Evolutionary conservation across 2,113 vertebrate species (phyloP), one percentile per base, ranked within the genome.

Genomic region (Phoxinus phoxinus): DNA sequence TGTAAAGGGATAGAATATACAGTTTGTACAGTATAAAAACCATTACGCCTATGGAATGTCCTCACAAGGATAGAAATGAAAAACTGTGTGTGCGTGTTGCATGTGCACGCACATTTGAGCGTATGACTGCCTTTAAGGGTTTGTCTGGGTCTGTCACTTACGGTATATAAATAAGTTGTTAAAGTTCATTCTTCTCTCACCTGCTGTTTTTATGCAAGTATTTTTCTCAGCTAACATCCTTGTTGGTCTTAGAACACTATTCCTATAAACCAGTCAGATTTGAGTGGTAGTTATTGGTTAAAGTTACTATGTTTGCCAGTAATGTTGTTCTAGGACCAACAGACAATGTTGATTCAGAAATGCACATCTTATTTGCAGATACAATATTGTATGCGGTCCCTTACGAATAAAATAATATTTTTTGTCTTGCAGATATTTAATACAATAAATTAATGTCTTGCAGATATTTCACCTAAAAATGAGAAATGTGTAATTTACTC

Each of bases 71-170:
- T n/a, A n/a, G n/a, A n/a, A n/a, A n/a, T n/a, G n/a, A n/a, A n/a
- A n/a, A n/a, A n/a, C n/a, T 8, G 6, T 37, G 37, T 37, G 35
- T 37, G 25, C n/a, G n/a, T n/a, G n/a, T n/a, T n/a, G n/a, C n/a
- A n/a, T 5, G 12, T 0, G 2, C 19, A 6, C 1, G 32, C 88
- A 88, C 90, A 35, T 92, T 93, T 84, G 23, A 30, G 56, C 21
- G 7, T 27, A 44, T 58, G 19, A 71, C 53, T 75, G 58, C 46
- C 21, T 69, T 19, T 83, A 53, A 30, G 32, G 17, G 19, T 77
- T 23, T 72, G 27, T 61, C 41, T 86, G 61, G 8, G 21, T 79
- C 8, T 41, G n/a, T 65, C 56, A 61, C 35, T 80, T 61, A n/a
- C n/a, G n/a, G n/a, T n/a, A 44, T 61, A 80, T 17, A 63, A 63